Conservation (phyloP, 1,140 invertebrate genomes). For the Triops longicaudatus region DNA sequence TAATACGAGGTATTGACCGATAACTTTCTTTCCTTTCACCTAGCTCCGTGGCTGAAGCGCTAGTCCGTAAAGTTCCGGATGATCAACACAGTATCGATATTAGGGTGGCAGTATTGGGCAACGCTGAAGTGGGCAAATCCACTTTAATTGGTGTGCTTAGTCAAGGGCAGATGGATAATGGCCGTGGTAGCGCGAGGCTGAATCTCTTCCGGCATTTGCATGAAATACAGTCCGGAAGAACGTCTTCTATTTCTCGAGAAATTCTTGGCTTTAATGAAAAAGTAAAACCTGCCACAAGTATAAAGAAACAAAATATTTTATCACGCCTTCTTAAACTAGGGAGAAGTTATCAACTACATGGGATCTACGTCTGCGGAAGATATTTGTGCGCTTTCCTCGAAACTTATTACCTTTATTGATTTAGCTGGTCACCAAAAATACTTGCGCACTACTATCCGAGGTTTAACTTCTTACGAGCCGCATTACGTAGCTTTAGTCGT, state of each 20-base stretch:
- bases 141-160: slow-evolving; percentile 89
- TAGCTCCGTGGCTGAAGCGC: slow-evolving; percentile 65
- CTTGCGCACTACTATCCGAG: slow-evolving; percentile 87
- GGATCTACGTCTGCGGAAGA: slow-evolving; percentile 87
- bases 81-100: slow-evolving; percentile 84
- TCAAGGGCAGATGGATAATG: slow-evolving; percentile 92
- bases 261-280: slow-evolving; percentile 80
- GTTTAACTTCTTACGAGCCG: slow-evolving; percentile 85
- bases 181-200: slow-evolving; percentile 80
- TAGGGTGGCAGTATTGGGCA: slow-evolving; percentile 79
- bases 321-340: slow-evolving; percentile 39
- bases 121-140: slow-evolving; percentile 87
- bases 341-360: slow-evolving; percentile 75
- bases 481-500: slow-evolving; percentile 92
- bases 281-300: slow-evolving; percentile 23
- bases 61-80: slow-evolving; percentile 85
- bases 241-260: slow-evolving; percentile 86
- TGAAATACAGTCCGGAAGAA: slow-evolving; percentile 91
- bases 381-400: slow-evolving; percentile 81
- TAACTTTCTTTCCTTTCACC: neutral
- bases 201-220: slow-evolving; percentile 95
- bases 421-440: slow-evolving; percentile 95
- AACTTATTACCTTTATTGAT: slow-evolving; percentile 91
- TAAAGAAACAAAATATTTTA: neutral
- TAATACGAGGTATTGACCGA: neutral